Conservation (phyloP, 2,797 vertebrate genomes). For the Lagorchestes hirsutus region DNA sequence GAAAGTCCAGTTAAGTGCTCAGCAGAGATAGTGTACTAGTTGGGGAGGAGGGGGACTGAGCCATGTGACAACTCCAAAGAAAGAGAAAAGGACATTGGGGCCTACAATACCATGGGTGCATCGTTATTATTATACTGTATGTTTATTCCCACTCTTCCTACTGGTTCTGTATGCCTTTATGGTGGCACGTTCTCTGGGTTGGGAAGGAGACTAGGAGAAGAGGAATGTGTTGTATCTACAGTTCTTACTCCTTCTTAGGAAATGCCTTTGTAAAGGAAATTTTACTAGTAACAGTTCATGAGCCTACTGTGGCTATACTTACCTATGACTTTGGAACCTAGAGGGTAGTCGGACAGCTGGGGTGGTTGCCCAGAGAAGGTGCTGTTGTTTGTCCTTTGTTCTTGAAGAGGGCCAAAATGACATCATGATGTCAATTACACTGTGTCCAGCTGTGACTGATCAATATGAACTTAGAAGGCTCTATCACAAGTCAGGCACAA, state of each 20-base stretch:
- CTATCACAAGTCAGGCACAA: not conserved
- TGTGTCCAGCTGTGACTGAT: too few species aligned
- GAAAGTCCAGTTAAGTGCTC: not conserved
- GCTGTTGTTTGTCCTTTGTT: too few species aligned
- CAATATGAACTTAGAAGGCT: not conserved
- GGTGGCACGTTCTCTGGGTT: not conserved
- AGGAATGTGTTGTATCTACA: not conserved
- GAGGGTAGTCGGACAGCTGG: not conserved
- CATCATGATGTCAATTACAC: too few species aligned
- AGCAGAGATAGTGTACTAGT: not conserved
- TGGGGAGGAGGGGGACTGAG: not conserved
- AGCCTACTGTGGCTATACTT: not conserved
- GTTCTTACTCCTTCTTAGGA: not conserved
- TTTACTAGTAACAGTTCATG: not conserved
- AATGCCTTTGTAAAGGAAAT: not conserved
- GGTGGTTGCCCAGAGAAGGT: not conserved
- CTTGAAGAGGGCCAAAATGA: too few species aligned
- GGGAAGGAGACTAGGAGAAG: not conserved
- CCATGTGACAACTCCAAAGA: not conserved
- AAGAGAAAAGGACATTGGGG: not conserved
- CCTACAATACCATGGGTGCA: not conserved
- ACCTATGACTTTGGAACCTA: not conserved
- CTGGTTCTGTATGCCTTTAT: not conserved
- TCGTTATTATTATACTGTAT: not conserved
- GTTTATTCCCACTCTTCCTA: not conserved